Percentiles rank a stretch among this genome's conserved stretches.
Evolutionary conservation across 2,113 vertebrate species (phyloP).

Genomic region (Petaurus breviceps): DNA sequence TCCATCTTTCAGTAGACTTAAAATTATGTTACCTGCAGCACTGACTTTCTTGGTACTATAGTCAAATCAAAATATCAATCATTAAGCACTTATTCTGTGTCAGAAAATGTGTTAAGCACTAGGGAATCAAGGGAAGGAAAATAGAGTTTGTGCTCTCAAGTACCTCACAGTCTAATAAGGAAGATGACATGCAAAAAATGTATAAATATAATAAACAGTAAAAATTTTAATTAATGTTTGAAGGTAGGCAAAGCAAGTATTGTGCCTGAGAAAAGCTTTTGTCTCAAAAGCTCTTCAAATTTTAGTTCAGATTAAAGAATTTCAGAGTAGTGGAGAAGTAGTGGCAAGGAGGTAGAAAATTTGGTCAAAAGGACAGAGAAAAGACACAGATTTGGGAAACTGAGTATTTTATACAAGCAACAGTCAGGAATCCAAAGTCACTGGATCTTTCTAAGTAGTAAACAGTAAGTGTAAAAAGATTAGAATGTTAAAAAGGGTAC

Average conservation of each 20-base stretch:
- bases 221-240: background rate
- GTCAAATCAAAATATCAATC: background rate
- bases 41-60: background rate
- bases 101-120: background rate
- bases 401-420: background rate
- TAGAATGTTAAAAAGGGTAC: background rate
- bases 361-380: background rate
- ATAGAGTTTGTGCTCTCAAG: background rate
- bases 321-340: background rate
- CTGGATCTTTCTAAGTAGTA: background rate
- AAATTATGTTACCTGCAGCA: background rate
- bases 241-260: background rate
- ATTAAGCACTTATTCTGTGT: background rate
- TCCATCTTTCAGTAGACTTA: background rate
- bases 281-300: background rate
- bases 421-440: background rate
- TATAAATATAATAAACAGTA: background rate
- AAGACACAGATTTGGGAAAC: background rate
- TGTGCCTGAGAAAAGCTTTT: background rate
- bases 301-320: background rate
- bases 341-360: background rate
- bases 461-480: background rate
- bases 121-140: background rate
- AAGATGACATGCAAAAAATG: background rate
- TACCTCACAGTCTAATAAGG: background rate